Evolutionary conservation across 2,797 vertebrate genomes (phyloP).

Genomic region (Manis pentadactyla): DNA sequence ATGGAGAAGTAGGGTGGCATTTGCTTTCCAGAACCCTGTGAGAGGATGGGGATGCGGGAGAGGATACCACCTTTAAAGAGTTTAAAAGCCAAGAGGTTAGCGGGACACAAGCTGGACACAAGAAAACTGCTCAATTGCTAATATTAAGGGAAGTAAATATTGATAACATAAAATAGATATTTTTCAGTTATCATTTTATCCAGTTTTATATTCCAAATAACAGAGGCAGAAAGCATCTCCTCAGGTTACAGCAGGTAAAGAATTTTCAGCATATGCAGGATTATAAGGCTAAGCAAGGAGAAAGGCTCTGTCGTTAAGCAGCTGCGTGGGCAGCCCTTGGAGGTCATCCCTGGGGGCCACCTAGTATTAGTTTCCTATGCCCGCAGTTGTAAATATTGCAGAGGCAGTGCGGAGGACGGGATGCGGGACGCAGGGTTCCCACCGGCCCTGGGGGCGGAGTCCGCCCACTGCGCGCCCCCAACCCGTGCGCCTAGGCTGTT

Average conservation of each 20-base stretch:
- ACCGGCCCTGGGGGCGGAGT: background rate
- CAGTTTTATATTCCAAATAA: background rate
- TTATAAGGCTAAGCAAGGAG: background rate
- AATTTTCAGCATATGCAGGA: background rate
- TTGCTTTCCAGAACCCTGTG: background rate
- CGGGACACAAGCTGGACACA: background rate
- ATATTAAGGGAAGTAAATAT: background rate
- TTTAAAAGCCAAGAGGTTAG: background rate
- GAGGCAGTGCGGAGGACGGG: background rate
- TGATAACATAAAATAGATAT: background rate
- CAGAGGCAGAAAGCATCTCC: background rate
- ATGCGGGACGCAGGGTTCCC: background rate
- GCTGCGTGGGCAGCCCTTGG: background rate
- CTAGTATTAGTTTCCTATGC: background rate
- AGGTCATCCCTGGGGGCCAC: background rate
- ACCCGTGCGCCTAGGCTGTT: background rate
- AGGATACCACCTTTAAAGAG: background rate
- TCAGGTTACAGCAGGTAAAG: background rate
- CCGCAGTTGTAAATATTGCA: background rate
- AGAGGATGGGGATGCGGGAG: background rate
- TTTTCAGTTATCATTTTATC: background rate
- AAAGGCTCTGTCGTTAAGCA: background rate
- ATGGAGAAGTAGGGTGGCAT: background rate
- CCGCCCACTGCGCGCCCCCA: background rate
- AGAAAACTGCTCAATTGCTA: background rate